Percentiles rank a stretch among this genome's conserved stretches.
Conservation (phyloP, 2,113 vertebrate genomes). For the Epinephelus moara region DNA sequence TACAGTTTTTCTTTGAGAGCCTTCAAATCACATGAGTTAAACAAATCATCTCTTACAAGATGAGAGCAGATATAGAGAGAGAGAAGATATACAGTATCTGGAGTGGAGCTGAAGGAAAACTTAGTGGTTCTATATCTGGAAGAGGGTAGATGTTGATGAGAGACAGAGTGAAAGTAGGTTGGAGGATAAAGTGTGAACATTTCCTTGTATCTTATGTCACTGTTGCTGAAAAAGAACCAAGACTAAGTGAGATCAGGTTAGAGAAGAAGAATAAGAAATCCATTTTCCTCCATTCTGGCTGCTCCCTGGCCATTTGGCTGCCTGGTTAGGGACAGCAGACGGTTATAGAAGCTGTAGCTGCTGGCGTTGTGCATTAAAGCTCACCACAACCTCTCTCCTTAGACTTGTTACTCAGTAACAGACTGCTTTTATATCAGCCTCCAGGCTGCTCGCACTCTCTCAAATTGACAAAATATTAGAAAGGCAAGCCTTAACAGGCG, state of each 20-base stretch:
- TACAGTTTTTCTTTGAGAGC: slow-evolving; percentile 25
- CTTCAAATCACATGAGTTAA: slow-evolving; percentile 58
- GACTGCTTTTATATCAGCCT: slow-evolving; percentile 66
- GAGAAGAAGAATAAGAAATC: slow-evolving; percentile 34
- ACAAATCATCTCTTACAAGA: slow-evolving; percentile 44
- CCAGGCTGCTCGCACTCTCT: slow-evolving; percentile 50
- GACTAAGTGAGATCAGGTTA: slow-evolving; percentile 20
- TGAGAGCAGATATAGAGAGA: background rate
- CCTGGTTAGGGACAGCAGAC: slow-evolving; percentile 59
- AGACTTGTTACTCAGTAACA: slow-evolving; percentile 57
- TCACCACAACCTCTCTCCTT: slow-evolving; percentile 51
- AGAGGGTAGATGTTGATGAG: slow-evolving; percentile 41
- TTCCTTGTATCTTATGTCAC: slow-evolving; percentile 49
- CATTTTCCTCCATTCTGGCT: slow-evolving; percentile 28
- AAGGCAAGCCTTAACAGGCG: slow-evolving; percentile 72
- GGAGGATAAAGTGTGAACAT: slow-evolving; percentile 32
- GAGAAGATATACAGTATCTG: slow-evolving; percentile 34
- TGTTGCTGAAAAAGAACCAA: slow-evolving; percentile 64
- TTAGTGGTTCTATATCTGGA: slow-evolving; percentile 63
- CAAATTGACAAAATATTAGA: slow-evolving; percentile 76
- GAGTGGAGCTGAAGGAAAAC: slow-evolving; percentile 22
- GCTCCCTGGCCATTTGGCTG: slow-evolving; percentile 33
- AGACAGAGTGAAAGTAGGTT: slow-evolving; percentile 38
- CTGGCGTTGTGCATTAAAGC: slow-evolving; percentile 32
- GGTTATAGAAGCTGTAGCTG: slow-evolving; percentile 37